phyloP scores from a whole-genome alignment of 2,888 invertebrate species.

The Hartigia nigra region DNA sequence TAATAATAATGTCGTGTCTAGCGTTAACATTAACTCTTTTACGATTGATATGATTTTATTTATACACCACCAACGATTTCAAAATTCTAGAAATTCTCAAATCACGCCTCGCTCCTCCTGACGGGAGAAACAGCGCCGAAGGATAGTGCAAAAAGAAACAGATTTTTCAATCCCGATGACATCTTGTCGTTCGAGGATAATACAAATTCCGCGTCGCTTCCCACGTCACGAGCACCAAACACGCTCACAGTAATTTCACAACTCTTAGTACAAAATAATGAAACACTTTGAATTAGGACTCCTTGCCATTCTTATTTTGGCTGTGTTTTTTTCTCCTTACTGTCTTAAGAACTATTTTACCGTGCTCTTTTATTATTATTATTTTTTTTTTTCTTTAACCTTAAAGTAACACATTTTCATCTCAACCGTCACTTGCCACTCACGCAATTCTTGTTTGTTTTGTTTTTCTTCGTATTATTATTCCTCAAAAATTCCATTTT shows the following conservation, averaged over 20 bases:
- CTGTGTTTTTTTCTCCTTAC: constrained; percentile 17
- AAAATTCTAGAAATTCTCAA: background rate
- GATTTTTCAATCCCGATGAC: background rate
- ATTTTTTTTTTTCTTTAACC: constrained; percentile 21
- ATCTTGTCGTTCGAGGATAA: background rate
- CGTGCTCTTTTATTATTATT: too few relatives aligned
- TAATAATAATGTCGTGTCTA: constrained; percentile 48
- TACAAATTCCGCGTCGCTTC: background rate
- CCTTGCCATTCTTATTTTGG: constrained; percentile 20
- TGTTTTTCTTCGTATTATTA: background rate
- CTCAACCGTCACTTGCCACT: background rate
- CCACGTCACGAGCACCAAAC: background rate
- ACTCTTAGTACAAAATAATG: constrained; percentile 55
- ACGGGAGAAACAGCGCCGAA: background rate
- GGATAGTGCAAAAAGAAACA: background rate
- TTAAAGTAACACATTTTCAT: constrained; percentile 1
- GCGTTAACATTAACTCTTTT: constrained; percentile 58
- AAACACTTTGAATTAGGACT: constrained; percentile 38
- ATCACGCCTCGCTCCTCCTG: background rate
- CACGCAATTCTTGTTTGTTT: background rate
- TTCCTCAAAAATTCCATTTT: background rate
- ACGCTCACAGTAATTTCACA: constrained; percentile 16
- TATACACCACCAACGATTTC: constrained; percentile 53
- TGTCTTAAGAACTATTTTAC: constrained; percentile 58
- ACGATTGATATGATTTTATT: constrained; percentile 65